phyloP scores from a whole-genome alignment of 2,113 vertebrate species.

The Callaeas wilsoni region DNA sequence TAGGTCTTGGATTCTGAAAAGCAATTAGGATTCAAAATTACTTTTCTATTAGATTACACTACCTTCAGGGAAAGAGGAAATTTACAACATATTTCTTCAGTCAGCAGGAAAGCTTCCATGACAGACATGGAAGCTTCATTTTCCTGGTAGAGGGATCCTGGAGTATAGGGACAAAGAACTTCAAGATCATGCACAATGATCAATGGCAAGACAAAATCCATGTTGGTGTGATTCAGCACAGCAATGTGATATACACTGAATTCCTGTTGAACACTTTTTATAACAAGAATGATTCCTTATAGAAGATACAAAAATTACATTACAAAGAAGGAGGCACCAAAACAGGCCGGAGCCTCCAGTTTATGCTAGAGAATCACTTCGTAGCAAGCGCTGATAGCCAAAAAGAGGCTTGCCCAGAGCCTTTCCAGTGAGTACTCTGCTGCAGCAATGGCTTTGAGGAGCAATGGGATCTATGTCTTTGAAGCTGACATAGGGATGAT shows the following conservation, averaged over 20 bases:
- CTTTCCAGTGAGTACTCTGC: slow-evolving; percentile 68
- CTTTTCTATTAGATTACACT: neutral
- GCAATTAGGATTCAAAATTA: neutral
- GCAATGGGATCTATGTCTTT: slow-evolving; percentile 57
- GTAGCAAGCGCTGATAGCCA: slow-evolving; percentile 5
- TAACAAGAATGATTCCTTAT: neutral
- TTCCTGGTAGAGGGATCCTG: slow-evolving; percentile 62
- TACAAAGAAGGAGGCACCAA: slow-evolving; percentile 32
- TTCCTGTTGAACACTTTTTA: slow-evolving; percentile 50
- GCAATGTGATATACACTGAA: neutral
- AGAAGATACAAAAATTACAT: slow-evolving; percentile 16
- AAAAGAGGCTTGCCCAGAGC: neutral
- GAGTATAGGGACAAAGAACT: neutral
- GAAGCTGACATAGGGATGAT: slow-evolving; percentile 64
- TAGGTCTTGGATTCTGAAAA: neutral
- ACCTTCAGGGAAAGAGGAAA: neutral
- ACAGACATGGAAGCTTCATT: slow-evolving; percentile 48
- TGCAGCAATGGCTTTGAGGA: slow-evolving; percentile 44
- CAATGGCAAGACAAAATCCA: slow-evolving; percentile 14
- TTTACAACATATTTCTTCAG: neutral
- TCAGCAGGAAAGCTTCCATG: slow-evolving; percentile 41
- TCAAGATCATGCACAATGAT: neutral
- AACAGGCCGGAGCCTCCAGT: slow-evolving; percentile 34
- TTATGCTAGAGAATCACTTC: slow-evolving; percentile 60
- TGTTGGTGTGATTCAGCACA: slow-evolving; percentile 54